Conservation (phyloP, 53 echinoderm and acorn worm genomes). For the Astropecten irregularis region DNA sequence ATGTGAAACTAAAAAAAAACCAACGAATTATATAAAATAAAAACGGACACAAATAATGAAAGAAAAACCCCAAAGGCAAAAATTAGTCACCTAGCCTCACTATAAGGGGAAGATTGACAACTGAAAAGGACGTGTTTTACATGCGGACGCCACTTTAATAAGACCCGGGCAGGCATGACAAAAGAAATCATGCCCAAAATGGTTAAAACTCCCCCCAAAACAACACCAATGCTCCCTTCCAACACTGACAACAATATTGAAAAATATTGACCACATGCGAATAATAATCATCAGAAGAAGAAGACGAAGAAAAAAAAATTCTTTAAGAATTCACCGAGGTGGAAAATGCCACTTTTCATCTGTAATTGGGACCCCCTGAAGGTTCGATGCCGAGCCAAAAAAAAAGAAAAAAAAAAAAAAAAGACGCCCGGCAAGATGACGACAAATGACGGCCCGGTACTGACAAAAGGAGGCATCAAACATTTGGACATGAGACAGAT, state of each 20-base stretch:
- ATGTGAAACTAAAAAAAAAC: conserved; percentile 10
- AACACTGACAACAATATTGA: not conserved
- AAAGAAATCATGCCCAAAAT: not conserved
- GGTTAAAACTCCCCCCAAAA: not conserved
- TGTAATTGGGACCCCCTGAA: conserved; percentile 14
- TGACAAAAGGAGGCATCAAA: conserved; percentile 14
- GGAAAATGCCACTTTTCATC: conserved; percentile 41
- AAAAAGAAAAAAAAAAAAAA: no score
- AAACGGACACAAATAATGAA: no score
- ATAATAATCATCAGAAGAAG: no score
- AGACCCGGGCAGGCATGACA: not conserved
- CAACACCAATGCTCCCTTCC: not conserved
- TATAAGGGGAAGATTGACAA: conserved; percentile 40
- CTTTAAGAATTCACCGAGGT: conserved; percentile 23
- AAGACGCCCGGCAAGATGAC: no score
- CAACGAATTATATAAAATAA: no score
- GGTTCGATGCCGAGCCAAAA: not conserved
- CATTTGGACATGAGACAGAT: not conserved
- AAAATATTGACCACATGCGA: no score
- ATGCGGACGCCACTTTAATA: conserved; percentile 24
- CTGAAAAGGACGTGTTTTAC: conserved; percentile 20
- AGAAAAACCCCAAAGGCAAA: conserved; percentile 1
- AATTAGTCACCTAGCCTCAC: conserved; percentile 32
- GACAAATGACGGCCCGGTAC: no score
- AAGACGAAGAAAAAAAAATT: not conserved